Base-by-base conservation (phyloP, 2,888 invertebrate species). In the Noctuana brunneofusca region DNA sequence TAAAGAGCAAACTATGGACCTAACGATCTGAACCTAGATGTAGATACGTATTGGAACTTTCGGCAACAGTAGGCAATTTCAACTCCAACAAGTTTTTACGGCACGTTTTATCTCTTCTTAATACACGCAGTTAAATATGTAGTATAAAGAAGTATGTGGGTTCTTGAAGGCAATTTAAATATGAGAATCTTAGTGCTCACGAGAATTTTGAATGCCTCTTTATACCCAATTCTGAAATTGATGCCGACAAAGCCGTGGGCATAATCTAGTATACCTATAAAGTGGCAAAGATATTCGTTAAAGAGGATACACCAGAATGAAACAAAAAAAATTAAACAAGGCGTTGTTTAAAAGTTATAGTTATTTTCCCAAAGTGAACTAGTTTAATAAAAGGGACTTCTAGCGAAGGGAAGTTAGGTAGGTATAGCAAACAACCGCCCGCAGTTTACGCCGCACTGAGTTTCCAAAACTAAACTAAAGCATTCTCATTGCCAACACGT, bases 401-500 rank as follows among this genome's bases (percentile, higher is more conserved):
- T 4, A 43, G 43, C 9, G 2, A 18, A 66, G 58, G 66, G 63
- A 68, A 66, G 72, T 68, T 70, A 62, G 70, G 68, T n/a, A n/a
- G 69, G 70, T 6, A 24, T 48, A 12, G 74, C 70, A 71, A n/a
- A 72, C 74, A 72, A 75, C 74, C 75, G 72, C 70, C 75, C 77
- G 75, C 79, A 76, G 79, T 83, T 84, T 78, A 84, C 82, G 83
- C 76, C 80, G 78, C 80, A 75, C 73, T 80, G 78, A 69, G 62
- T 66, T 62, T 30, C 59, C 66, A 70, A 67, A 57, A 57, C 56
- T 43, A 43, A 43, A 27, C 56, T 48, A 18, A 2, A 46, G 43
- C 56, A 43, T 16, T 16, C 8, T 24, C 41, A 41, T 24, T 24
- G 16, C 22, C 41, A 41, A 14, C 41, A 55, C 27, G 24, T 41